Conservation (phyloP, 2,888 invertebrate genomes). For the Hypena proboscidalis region DNA sequence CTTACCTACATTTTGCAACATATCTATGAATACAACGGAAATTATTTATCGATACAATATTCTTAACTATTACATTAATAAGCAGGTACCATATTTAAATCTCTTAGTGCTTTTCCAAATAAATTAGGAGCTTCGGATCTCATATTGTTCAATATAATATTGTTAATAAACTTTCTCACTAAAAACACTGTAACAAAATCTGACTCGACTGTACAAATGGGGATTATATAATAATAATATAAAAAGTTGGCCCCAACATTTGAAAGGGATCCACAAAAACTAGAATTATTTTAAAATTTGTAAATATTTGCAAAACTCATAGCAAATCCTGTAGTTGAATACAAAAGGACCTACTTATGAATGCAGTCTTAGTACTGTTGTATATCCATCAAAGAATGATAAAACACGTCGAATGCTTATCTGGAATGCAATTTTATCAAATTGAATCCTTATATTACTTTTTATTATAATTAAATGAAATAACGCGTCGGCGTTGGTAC, state of each 20-base stretch:
- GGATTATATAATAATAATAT: conserved; percentile 61
- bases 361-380: conserved; percentile 77
- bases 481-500: conserved; percentile 63
- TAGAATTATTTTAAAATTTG: conserved; percentile 70
- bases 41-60: conserved; percentile 50
- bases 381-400: conserved; percentile 71
- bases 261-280: conserved; percentile 76
- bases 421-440: conserved; percentile 74
- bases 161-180: conserved; percentile 31
- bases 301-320: conserved; percentile 70
- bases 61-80: conserved; percentile 63
- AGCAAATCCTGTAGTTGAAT: conserved; percentile 58
- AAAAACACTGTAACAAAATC: conserved; percentile 42
- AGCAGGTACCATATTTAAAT: conserved; percentile 75
- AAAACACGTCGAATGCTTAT: conserved; percentile 66
- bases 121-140: conserved; percentile 23
- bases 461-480: conserved; percentile 41
- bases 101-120: conserved; percentile 56
- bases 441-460: conserved; percentile 50
- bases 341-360: conserved; percentile 69
- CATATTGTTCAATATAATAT: conserved; percentile 25
- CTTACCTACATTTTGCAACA: conserved; percentile 49
- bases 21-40: conserved; percentile 48
- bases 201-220: conserved; percentile 45
- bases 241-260: conserved; percentile 80